These are phyloP conservation scores for Chinchilla lanigera DNA, from an alignment of 2,113 vertebrate genomes.

Conservation along the genomic window DNA sequence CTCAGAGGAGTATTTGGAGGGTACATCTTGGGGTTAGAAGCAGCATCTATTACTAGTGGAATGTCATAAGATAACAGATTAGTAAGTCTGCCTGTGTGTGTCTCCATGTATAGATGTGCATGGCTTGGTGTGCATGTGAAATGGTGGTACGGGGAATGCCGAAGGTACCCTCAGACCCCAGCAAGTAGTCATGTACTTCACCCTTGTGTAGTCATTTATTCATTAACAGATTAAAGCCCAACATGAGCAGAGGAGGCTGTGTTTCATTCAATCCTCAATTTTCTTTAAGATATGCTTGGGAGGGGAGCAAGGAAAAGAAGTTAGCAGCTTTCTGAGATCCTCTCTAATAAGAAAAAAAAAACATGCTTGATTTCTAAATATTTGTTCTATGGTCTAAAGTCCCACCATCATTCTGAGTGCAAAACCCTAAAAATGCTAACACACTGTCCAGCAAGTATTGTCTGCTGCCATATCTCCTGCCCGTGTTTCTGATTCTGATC, in stretches of 20 bases:
- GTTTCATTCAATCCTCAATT: background rate
- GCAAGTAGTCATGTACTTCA: background rate
- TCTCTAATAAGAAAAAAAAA: background rate
- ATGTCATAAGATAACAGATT: background rate
- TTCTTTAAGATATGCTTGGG: background rate
- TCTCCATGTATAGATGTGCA: background rate
- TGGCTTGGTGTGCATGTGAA: background rate
- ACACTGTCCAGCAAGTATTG: background rate
- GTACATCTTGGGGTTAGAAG: background rate
- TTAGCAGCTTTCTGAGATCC: background rate
- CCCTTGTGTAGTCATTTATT: background rate
- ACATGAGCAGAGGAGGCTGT: background rate
- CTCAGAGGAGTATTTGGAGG: background rate
- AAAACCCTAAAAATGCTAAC: background rate
- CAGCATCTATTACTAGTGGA: background rate
- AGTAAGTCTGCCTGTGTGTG: background rate
- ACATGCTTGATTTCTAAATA: background rate
- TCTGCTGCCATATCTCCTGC: background rate
- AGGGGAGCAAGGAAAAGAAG: background rate
- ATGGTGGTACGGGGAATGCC: background rate
- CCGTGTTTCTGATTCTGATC: slow-evolving; percentile 8
- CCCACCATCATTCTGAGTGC: background rate
- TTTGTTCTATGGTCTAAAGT: background rate
- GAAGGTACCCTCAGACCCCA: background rate
- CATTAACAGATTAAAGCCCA: background rate